These are phyloP conservation scores for Geothlypis trichas DNA, from an alignment of 2,113 vertebrate species.

Conservation along the genomic window DNA sequence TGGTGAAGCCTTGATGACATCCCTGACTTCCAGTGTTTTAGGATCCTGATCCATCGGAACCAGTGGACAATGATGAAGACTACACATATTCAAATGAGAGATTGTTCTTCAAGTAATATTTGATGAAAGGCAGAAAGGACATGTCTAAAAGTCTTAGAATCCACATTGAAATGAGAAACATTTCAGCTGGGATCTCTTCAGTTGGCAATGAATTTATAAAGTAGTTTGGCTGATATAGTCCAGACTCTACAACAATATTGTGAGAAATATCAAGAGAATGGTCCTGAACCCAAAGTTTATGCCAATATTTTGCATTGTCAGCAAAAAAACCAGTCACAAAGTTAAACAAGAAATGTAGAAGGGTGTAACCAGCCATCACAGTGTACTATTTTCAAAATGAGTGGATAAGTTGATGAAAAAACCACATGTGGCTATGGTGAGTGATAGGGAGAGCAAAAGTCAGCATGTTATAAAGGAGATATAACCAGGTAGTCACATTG, in stretches of 20 bases:
- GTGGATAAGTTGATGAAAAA: neutral
- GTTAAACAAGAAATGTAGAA: neutral
- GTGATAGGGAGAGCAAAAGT: neutral
- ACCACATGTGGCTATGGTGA: neutral
- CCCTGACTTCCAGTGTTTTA: neutral
- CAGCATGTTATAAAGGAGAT: neutral
- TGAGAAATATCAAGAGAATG: neutral
- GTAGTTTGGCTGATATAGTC: neutral
- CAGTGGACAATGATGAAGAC: neutral
- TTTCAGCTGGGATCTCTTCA: neutral
- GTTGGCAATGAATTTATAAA: neutral
- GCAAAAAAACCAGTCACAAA: neutral
- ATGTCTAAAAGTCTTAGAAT: neutral
- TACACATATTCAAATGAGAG: neutral
- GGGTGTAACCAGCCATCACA: neutral
- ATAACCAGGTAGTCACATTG: neutral
- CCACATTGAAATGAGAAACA: neutral
- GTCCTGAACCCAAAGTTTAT: neutral
- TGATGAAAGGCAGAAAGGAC: neutral
- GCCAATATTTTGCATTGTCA: neutral
- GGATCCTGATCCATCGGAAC: neutral
- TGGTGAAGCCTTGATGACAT: neutral
- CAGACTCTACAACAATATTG: neutral
- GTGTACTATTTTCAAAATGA: neutral
- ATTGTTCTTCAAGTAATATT: neutral